Conservation (phyloP, 2,888 invertebrate genomes). For the Volucella inflata region DNA sequence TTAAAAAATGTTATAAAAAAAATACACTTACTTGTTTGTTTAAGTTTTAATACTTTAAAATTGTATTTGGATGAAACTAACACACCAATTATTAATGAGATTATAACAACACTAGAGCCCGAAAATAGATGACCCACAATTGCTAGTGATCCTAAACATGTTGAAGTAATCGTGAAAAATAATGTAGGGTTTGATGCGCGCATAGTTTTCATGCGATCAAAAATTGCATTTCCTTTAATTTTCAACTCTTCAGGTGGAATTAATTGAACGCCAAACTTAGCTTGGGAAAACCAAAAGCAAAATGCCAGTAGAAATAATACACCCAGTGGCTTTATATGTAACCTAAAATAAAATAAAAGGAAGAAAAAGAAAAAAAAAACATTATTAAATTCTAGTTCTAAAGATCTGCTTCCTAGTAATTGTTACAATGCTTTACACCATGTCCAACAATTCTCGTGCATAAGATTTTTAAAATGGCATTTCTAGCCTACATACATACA, state of each 20-base stretch:
- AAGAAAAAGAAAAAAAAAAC: not conserved
- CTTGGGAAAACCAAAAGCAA: constrained; percentile 81
- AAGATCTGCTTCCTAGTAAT: too few relatives aligned
- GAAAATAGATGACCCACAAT: constrained; percentile 81
- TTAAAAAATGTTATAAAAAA: not conserved
- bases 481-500: too few relatives aligned
- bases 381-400: not conserved
- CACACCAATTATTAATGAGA: constrained; percentile 79
- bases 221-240: constrained; percentile 76
- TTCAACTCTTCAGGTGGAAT: constrained; percentile 80
- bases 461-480: too few relatives aligned
- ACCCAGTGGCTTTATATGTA: constrained; percentile 81
- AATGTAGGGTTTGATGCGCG: constrained; percentile 79
- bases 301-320: constrained; percentile 80
- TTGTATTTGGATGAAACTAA: constrained; percentile 81
- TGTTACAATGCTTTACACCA: too few relatives aligned
- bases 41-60: constrained; percentile 80
- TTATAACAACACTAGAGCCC: constrained; percentile 80
- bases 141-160: constrained; percentile 79
- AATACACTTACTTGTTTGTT: constrained; percentile 78
- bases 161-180: constrained; percentile 79
- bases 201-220: constrained; percentile 77
- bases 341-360: constrained; percentile 76
- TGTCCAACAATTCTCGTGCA: too few relatives aligned
- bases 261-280: constrained; percentile 79